Conservation (phyloP, 2,888 invertebrate genomes). For the Cotesia congregata region DNA sequence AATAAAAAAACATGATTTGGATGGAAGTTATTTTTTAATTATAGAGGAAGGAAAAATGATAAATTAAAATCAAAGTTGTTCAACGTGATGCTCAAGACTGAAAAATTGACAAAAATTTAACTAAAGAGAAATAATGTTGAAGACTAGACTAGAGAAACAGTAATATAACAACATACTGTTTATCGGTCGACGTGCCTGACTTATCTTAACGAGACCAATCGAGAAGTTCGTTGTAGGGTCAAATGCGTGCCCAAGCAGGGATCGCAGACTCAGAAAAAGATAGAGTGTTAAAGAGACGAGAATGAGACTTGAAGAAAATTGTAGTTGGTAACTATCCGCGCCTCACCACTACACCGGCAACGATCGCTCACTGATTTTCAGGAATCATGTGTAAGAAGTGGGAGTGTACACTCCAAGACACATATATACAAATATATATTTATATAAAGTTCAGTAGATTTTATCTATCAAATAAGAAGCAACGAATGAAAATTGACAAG, state of each 20-base stretch:
- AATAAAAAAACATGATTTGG: too few relatives aligned
- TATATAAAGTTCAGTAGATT: conserved; percentile 29
- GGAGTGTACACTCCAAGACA: neutral
- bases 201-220: conserved; percentile 62
- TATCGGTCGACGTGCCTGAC: conserved; percentile 49
- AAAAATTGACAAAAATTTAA: neutral
- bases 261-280: conserved; percentile 19
- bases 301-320: conserved; percentile 9
- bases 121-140: neutral
- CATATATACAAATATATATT: neutral
- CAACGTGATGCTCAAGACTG: neutral
- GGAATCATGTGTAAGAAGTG: conserved; percentile 1
- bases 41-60: neutral
- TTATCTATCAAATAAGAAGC: conserved; percentile 27
- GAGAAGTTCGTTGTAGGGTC: conserved; percentile 56
- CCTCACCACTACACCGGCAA: neutral
- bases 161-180: neutral
- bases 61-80: neutral
- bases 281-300: neutral
- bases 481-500: conserved; percentile 21
- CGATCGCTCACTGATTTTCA: conserved; percentile 31
- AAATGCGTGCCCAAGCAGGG: conserved; percentile 50
- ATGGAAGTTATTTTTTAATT: too few relatives aligned
- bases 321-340: neutral
- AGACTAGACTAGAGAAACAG: neutral